Base-by-base conservation (phyloP, 2,888 invertebrate genomes). In the Coelogynopora nodosa region DNA sequence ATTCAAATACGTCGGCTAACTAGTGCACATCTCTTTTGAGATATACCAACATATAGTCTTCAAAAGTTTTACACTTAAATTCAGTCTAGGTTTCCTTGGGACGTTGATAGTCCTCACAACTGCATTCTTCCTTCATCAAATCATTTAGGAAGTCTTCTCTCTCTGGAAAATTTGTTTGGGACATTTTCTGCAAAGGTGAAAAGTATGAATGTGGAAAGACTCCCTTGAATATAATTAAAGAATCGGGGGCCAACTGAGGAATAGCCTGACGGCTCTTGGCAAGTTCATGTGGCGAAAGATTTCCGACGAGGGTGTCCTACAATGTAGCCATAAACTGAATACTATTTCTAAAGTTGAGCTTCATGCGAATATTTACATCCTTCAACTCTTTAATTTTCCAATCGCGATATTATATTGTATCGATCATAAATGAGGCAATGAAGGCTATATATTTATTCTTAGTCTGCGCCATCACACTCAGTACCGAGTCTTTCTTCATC, bases 1-100 rank as follows among this genome's bases (percentile, higher is more conserved):
- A 88, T 87, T 91, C 90, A 89, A 90, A 90, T 23, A 90, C 89
- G 89, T 90, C 89, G 28, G 89, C 89, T 31, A 90, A 88, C n/a
- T 90, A 87, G 5, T 89, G 87, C 0, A 90, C 89, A 88, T 90
- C 90, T 30, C 89, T 89, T 87, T 88, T 81, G 30, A 81, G 28
- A 89, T 90, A 88, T 84, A 89, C 81, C 89, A 90, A 88, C 88
- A 88, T 88, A 67, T 89, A 89, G 23, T 90, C 89, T 1, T 89
- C 89, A 13, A 89, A 87, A n/a, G 88, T 89, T 30, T 86, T 87
- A 5, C 87, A 86, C 13, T 88, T 87, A 81, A 89, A 89, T 13
- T 28, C 18, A 0, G 88, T 67, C 88, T 88, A 90, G 0, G 90
- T 88, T 0, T 87, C 85, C 31, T 88, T 80, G 2, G 89, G 89